Percentiles rank a stretch among this genome's conserved stretches.
Conservation (phyloP, 2,888 invertebrate genomes). For the Rosalia funebris region DNA sequence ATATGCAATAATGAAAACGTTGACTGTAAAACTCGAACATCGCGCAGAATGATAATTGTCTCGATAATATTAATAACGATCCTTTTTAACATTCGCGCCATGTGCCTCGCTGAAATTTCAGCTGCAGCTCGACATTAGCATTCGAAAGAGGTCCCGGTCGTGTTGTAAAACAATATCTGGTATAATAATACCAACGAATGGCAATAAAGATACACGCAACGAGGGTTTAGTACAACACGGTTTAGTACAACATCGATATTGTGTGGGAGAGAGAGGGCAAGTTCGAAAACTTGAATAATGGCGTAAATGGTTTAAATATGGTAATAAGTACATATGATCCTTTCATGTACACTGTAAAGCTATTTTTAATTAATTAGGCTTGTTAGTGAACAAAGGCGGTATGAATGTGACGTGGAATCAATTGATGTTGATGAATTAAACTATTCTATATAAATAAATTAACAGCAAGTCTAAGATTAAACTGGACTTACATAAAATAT, state of each 20-base stretch:
- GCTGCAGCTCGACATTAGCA: constrained; percentile 37
- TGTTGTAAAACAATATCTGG: constrained; percentile 48
- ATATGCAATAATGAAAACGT: too few species aligned
- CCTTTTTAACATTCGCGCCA: too few species aligned
- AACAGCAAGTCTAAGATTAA: too few species aligned
- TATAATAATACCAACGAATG: constrained; percentile 33
- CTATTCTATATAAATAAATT: too few species aligned
- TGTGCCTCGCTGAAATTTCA: constrained; percentile 33
- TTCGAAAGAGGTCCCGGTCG: constrained; percentile 40
- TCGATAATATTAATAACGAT: too few species aligned
- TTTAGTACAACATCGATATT: neutral
- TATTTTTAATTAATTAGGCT: constrained; percentile 32
- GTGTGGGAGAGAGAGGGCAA: neutral
- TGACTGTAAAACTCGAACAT: too few species aligned
- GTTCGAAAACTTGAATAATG: constrained; percentile 24
- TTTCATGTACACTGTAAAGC: constrained; percentile 23
- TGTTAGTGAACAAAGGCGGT: neutral
- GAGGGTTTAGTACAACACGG: neutral
- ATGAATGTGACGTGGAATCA: too few species aligned
- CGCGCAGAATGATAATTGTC: too few species aligned
- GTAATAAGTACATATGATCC: constrained; percentile 29
- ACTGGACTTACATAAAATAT: too few species aligned
- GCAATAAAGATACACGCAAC: constrained; percentile 26
- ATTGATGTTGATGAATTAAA: too few species aligned
- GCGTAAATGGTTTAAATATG: constrained; percentile 31